A percentile compares a stretch with the other conserved stretches of the same genome.
phyloP scores from a whole-genome alignment of 2,113 vertebrate species.

The Myotis yumanensis region DNA sequence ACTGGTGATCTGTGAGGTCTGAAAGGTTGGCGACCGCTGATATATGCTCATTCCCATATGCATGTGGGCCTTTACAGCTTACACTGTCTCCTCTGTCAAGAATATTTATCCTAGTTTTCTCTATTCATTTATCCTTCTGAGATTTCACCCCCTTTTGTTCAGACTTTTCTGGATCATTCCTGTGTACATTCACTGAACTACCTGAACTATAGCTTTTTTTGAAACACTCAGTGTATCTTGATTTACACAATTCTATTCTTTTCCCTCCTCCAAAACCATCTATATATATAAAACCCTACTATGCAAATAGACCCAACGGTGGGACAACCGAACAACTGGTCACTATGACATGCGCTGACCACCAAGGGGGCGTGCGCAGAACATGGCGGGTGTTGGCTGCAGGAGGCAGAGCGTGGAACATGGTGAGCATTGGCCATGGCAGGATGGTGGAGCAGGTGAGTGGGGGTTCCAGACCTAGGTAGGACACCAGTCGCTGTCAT shows the following conservation, averaged over 20 bases:
- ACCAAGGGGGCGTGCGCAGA: fast-evolving
- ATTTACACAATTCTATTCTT: slow-evolving; percentile 4
- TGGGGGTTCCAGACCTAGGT: no score
- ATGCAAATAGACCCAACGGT: no score
- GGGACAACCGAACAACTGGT: no score
- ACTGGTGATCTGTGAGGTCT: no score
- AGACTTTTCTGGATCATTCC: neutral
- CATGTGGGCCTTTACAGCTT: neutral
- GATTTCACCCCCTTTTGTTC: neutral
- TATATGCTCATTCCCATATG: neutral
- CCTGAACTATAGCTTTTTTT: neutral
- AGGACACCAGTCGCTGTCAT: no score
- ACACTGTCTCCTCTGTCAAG: neutral
- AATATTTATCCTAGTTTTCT: slow-evolving; percentile 32
- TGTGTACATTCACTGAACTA: neutral
- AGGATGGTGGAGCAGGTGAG: no score
- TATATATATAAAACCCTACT: no score
- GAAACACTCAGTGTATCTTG: neutral
- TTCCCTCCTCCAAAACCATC: neutral
- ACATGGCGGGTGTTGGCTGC: no score
- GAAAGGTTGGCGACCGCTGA: no score
- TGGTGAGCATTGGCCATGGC: no score
- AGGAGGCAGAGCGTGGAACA: no score
- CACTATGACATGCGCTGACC: no score
- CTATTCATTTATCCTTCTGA: neutral